Conservation (phyloP, 1,140 invertebrate species). For the Nephotettix cincticeps region DNA sequence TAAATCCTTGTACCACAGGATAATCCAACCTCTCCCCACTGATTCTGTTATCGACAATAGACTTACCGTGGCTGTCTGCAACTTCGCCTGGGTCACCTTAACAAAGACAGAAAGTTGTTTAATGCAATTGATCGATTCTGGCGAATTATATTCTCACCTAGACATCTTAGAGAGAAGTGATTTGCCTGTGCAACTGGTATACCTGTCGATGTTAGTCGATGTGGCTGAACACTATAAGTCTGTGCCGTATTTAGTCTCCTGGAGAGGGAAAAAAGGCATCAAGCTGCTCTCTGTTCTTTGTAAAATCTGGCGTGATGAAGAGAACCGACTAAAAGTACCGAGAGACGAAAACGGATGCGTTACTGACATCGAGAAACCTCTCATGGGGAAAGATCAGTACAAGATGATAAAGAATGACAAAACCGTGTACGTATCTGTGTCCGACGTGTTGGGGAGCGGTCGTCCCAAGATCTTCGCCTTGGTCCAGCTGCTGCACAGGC, state of each 20-base stretch:
- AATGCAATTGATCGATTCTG: neutral
- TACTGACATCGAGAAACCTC: neutral
- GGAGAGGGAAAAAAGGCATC: conserved; percentile 2
- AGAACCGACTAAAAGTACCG: neutral
- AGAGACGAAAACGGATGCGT: neutral
- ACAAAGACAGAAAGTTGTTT: neutral
- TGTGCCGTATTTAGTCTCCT: neutral
- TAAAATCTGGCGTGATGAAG: neutral
- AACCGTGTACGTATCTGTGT: neutral
- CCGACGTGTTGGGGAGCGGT: neutral
- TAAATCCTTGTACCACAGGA: neutral
- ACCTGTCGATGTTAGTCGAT: conserved; percentile 3
- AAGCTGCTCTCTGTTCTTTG: neutral
- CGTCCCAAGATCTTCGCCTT: conserved; percentile 5
- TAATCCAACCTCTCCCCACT: neutral
- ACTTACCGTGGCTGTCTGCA: neutral
- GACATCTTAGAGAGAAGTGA: conserved; percentile 9
- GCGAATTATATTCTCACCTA: neutral
- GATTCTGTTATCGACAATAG: neutral
- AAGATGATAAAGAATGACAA: neutral
- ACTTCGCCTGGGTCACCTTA: neutral
- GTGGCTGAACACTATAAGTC: neutral
- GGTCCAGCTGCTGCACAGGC: neutral
- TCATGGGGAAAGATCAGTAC: conserved; percentile 2
- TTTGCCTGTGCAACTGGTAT: neutral